A percentile compares a stretch with the other conserved stretches of the same genome.
phyloP scores from a whole-genome alignment of 37 sponge, comb jelly and placozoan genomes.

The Beroe forskalii region DNA sequence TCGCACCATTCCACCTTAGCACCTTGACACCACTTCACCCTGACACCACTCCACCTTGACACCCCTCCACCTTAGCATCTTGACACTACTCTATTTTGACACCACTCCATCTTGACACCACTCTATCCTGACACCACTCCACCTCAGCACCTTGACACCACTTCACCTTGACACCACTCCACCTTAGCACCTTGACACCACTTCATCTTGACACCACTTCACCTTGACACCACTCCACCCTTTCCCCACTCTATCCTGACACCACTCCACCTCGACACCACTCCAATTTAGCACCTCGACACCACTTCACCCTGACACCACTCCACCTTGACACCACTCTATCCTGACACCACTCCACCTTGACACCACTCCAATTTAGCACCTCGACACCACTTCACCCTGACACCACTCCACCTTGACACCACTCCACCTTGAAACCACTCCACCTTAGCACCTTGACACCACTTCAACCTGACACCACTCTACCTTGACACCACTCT shows the following conservation, averaged over 20 bases:
- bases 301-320: background rate
- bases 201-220: too few relatives aligned
- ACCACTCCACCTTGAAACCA: too few relatives aligned
- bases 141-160: background rate
- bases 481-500: too few relatives aligned
- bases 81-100: background rate
- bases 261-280: background rate
- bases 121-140: background rate
- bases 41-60: too few relatives aligned
- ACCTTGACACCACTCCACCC: too few relatives aligned
- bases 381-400: too few relatives aligned
- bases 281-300: background rate
- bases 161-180: background rate
- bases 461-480: background rate
- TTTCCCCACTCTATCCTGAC: background rate
- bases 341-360: too few relatives aligned
- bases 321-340: too few relatives aligned
- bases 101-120: background rate
- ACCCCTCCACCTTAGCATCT: too few relatives aligned
- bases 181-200: background rate
- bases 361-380: too few relatives aligned
- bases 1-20: background rate
- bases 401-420: too few relatives aligned
- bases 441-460: background rate
- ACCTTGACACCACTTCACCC: background rate